Evolutionary conservation across 2,888 invertebrate genomes (phyloP).

Genomic region (Euplexia lucipara): DNA sequence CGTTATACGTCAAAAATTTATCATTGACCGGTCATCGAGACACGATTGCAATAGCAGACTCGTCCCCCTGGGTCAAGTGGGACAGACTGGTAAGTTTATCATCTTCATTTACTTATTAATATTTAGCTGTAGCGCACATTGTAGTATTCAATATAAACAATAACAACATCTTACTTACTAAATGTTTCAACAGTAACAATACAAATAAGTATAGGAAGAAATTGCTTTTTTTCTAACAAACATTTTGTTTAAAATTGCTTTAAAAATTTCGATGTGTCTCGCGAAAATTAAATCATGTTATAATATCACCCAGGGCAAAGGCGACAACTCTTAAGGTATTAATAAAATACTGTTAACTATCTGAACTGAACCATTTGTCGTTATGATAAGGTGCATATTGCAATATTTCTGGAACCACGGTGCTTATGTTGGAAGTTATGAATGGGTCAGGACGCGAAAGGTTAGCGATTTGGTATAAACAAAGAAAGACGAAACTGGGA

Average conservation of each 20-base stretch:
- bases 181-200: neutral
- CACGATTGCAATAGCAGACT: too few relatives aligned
- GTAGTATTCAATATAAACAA: neutral
- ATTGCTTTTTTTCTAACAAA: neutral
- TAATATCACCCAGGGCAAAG: conserved; percentile 41
- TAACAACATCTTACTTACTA: neutral
- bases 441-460: conserved; percentile 51
- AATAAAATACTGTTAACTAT: conserved; percentile 66
- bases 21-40: too few relatives aligned
- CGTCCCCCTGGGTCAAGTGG: too few relatives aligned
- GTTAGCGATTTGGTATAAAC: conserved; percentile 33
- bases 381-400: conserved; percentile 73
- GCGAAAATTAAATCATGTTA: conserved; percentile 43
- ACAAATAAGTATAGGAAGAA: too few relatives aligned
- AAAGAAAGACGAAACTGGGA: neutral
- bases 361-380: conserved; percentile 64
- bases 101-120: too few relatives aligned
- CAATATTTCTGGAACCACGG: conserved; percentile 64
- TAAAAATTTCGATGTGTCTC: conserved; percentile 12
- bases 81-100: too few relatives aligned
- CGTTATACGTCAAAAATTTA: too few relatives aligned
- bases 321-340: conserved; percentile 63
- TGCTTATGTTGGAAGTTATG: conserved; percentile 58
- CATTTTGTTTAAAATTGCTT: conserved; percentile 9
- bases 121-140: too few relatives aligned